Conservation (phyloP, 2,113 vertebrate species). For the Amphilophus citrinellus region DNA sequence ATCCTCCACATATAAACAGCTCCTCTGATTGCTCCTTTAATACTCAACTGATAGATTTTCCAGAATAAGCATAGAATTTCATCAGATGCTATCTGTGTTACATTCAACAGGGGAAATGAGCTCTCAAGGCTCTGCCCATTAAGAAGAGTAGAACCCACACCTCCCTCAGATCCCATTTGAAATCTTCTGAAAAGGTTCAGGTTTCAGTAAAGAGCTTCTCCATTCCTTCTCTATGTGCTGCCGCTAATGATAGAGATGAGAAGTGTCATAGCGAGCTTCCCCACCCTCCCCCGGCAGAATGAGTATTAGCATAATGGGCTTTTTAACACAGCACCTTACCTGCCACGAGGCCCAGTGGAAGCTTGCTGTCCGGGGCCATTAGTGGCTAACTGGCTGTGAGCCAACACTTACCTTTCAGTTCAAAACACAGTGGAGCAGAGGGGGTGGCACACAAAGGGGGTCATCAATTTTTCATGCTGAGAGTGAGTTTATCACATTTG, state of each 20-base stretch:
- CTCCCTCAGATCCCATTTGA: slow-evolving; percentile 48
- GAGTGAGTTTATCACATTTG: slow-evolving; percentile 46
- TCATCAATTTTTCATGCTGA: slow-evolving; percentile 66
- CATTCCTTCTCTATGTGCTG: slow-evolving; percentile 32
- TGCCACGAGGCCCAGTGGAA: slow-evolving; percentile 63
- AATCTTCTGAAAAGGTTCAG: slow-evolving; percentile 59
- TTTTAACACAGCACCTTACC: slow-evolving; percentile 74
- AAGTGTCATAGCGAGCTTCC: slow-evolving; percentile 56
- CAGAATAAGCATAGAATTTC: slow-evolving; percentile 44
- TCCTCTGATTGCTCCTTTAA: slow-evolving; percentile 13
- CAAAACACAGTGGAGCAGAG: slow-evolving; percentile 48
- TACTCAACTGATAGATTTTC: slow-evolving; percentile 40
- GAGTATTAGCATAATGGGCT: slow-evolving; percentile 79
- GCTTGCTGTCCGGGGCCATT: slow-evolving; percentile 67
- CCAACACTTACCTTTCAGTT: slow-evolving; percentile 62
- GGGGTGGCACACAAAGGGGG: slow-evolving; percentile 38
- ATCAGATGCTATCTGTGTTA: slow-evolving; percentile 52
- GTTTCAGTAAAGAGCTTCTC: slow-evolving; percentile 67
- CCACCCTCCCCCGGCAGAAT: slow-evolving; percentile 59
- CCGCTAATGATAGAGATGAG: slow-evolving; percentile 68
- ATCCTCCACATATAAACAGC: background rate
- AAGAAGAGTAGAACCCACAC: slow-evolving; percentile 35
- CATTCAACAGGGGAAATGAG: slow-evolving; percentile 55
- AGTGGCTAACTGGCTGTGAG: slow-evolving; percentile 64
- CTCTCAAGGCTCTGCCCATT: slow-evolving; percentile 47